Base-by-base conservation (phyloP, 2,888 invertebrate genomes). In the Poecilobothrus nobilitatus region DNA sequence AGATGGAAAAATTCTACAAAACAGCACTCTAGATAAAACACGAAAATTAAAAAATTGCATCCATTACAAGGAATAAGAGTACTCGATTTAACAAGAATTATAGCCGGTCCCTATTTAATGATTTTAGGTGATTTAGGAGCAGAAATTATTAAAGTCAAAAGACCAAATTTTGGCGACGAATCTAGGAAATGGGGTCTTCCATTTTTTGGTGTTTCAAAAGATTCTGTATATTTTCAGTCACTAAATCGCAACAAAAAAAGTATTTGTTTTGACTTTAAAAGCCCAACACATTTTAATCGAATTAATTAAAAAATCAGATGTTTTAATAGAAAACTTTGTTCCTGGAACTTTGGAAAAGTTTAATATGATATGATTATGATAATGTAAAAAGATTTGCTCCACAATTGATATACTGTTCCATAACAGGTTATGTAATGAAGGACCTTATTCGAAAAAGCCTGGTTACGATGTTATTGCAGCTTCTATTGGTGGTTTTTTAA, bases 161-260 rank as follows among this genome's bases (percentile, higher is more conserved):
- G n/a, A n/a, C n/a, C n/a, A n/a, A n/a, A n/a, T n/a, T n/a, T n/a
- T n/a, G n/a, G n/a, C n/a, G n/a, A n/a, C n/a, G n/a, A n/a, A n/a
- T n/a, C n/a, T n/a, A n/a, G n/a, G n/a, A n/a, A n/a, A n/a, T 98
- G 97, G 96, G 95, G 95, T 0, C 97, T 97, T 0, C 97, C 97
- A 0, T 95, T 92, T 77, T 78, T 89, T 2, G 77, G 88, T 9
- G 83, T 86, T 33, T 84, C 84, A 65, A 85, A 85, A 2, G 90
- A 91, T 75, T 84, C 92, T 0, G 88, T 90, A 68, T 97, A 98
- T 77, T 97, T 93, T 78, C 79, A 92, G 27, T 85, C 91, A n/a
- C 84, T 93, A 6, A 98, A 98, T 82, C 88, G 97, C 70, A 97
- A 97, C 78, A 98, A 98, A 82, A 91, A 92, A 80, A 97, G 97